phyloP scores from a whole-genome alignment of 2,113 vertebrate genomes.

The Numida meleagris region DNA sequence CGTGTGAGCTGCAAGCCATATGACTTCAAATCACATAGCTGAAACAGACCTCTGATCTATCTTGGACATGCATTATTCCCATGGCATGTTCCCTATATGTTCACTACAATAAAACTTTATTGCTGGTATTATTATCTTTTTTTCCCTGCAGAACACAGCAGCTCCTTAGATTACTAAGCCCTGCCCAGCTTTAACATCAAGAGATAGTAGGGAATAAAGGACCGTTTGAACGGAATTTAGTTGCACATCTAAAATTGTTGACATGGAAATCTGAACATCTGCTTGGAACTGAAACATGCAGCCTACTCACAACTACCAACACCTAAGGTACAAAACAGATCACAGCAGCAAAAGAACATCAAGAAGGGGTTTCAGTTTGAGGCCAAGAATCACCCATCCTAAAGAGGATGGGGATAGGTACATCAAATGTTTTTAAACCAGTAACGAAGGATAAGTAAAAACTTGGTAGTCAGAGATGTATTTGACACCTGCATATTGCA shows the following conservation, averaged over 20 bases:
- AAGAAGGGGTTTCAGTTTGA: background rate
- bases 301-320: background rate
- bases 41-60: background rate
- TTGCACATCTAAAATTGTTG: background rate
- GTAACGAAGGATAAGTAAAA: background rate
- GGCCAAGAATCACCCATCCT: background rate
- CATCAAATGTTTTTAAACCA: background rate
- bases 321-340: background rate
- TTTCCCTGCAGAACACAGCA: background rate
- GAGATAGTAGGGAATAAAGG: background rate
- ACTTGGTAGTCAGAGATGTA: background rate
- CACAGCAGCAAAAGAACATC: background rate
- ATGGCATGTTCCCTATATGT: accelerated
- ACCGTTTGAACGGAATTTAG: background rate
- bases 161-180: background rate
- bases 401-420: background rate
- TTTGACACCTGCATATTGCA: background rate
- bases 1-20: accelerated
- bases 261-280: background rate
- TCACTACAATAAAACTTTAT: background rate
- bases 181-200: accelerated
- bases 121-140: background rate
- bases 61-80: background rate
- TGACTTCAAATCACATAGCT: background rate
- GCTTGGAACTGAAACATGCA: background rate